Evolutionary conservation across 2,113 vertebrate species (phyloP), one percentile per base, ranked within the genome.

Genomic region (Antidorcas marsupialis): DNA sequence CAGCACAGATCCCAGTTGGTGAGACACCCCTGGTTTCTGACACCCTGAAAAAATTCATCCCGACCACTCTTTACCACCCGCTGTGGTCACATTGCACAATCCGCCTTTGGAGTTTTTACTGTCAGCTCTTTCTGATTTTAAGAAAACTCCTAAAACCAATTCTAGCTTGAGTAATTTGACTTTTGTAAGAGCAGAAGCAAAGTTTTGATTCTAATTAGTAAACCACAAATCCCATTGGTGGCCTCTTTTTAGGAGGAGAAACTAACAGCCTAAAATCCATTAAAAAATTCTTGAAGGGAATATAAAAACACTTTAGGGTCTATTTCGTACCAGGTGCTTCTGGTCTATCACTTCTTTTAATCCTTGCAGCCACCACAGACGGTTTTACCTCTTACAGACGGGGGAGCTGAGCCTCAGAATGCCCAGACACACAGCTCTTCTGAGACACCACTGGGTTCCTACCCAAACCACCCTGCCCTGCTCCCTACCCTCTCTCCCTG

Each of bases 301-400:
- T 27, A 1, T 19, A 6, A 55, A 36, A 55, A n/a, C 5, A 0
- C 12, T 33, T 2, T 0, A 7, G n/a, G 71, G 27, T 50, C 82
- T n/a, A 1, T 36, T 19, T 28, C 5, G 9, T 50, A 7, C 57
- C 39, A 2, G 43, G 8, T 33, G 64, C 59, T 55, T 33, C 25
- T 2, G 2, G n/a, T 7, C 43, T 33, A 0, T 60, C 30, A 6
- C 78, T 45, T 60, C 9, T 6, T 16, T 71, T 15, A 28, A 15
- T 67, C 47, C 15, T 47, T 28, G 21, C 36, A 2, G 30, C n/a
- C 2, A 14, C 57, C 3, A 62, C 17, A 3, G 8, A 6, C 15
- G 16, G 1, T 8, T 23, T 50, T 33, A 6, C 15, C 8, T 11
- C 16, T 21, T n/a, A 7, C 2, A 7, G 53, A 12, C 0, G 2